Evolutionary conservation across 2,888 invertebrate genomes (phyloP).

Genomic region (Tromatobia lineatoria): DNA sequence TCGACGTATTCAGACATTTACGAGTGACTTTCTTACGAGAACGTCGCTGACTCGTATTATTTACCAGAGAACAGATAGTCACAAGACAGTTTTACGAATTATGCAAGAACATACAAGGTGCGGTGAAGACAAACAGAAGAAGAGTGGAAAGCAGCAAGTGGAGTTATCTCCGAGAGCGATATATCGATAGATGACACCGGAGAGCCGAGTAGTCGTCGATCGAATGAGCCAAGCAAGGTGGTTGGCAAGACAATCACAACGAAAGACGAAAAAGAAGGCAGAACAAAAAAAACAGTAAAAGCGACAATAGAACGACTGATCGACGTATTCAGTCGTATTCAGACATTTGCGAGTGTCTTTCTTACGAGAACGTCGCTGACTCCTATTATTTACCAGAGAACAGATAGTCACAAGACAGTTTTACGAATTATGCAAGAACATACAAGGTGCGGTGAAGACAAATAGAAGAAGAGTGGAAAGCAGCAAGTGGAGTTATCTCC

Average conservation of each 20-base stretch:
- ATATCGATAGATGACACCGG: conserved; percentile 29
- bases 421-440: conserved; percentile 29
- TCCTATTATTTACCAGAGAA: not conserved
- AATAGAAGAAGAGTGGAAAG: conserved; percentile 2
- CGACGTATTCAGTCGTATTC: not conserved
- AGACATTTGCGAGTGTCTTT: not conserved
- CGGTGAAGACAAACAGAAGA: conserved; percentile 9
- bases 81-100: conserved; percentile 22
- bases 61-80: conserved; percentile 2
- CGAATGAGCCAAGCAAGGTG: conserved; percentile 46
- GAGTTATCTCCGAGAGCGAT: conserved; percentile 25
- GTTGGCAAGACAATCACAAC: conserved; percentile 22
- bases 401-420: conserved; percentile 15
- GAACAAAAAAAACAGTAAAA: too few species aligned
- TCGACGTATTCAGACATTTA: not conserved
- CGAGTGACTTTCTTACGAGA: not conserved
- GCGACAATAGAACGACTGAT: too few species aligned
- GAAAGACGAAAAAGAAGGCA: conserved; percentile 24
- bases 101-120: conserved; percentile 12
- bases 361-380: not conserved
- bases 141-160: conserved; percentile 19
- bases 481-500: conserved; percentile 35
- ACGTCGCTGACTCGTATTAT: not conserved
- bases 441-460: conserved; percentile 1
- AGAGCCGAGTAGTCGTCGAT: conserved; percentile 50